phyloP scores from a whole-genome alignment of 2,888 invertebrate species.

The Deroplatys truncata region DNA sequence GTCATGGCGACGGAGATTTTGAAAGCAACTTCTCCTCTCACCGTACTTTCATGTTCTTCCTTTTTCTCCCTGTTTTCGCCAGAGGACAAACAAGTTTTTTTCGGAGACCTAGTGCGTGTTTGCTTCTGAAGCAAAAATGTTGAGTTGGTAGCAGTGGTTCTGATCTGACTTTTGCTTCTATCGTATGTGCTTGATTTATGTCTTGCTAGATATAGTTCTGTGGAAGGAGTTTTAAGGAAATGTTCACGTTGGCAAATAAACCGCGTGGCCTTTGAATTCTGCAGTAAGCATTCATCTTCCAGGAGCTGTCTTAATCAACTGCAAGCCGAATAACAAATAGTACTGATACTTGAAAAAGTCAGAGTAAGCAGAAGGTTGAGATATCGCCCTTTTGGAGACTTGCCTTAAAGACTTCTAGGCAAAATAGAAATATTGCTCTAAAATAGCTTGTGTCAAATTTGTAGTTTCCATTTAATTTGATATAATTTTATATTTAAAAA shows the following conservation, averaged over 20 bases:
- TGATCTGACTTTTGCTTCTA: neutral
- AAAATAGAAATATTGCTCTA: too few species aligned
- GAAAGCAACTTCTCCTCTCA: constrained; percentile 38
- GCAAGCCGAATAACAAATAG: neutral
- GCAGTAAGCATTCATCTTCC: neutral
- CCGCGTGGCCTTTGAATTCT: neutral
- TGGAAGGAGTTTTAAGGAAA: neutral
- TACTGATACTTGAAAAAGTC: too few species aligned
- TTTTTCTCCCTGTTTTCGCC: constrained; percentile 1
- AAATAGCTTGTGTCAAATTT: too few species aligned
- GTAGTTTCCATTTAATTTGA: too few species aligned
- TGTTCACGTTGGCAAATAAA: neutral
- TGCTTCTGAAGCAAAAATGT: constrained; percentile 22
- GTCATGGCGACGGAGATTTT: constrained; percentile 18
- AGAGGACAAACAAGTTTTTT: constrained; percentile 21
- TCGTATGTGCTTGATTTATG: neutral
- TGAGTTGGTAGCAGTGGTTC: constrained; percentile 9
- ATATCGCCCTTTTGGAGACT: too few species aligned
- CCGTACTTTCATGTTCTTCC: neutral
- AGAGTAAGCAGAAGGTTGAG: too few species aligned
- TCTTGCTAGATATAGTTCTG: neutral
- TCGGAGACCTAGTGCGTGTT: neutral
- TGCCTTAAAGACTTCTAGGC: too few species aligned
- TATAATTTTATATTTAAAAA: too few species aligned
- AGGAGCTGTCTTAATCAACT: neutral